Evolutionary conservation across 2,888 invertebrate genomes (phyloP).

Genomic region (Andrena bucephala): DNA sequence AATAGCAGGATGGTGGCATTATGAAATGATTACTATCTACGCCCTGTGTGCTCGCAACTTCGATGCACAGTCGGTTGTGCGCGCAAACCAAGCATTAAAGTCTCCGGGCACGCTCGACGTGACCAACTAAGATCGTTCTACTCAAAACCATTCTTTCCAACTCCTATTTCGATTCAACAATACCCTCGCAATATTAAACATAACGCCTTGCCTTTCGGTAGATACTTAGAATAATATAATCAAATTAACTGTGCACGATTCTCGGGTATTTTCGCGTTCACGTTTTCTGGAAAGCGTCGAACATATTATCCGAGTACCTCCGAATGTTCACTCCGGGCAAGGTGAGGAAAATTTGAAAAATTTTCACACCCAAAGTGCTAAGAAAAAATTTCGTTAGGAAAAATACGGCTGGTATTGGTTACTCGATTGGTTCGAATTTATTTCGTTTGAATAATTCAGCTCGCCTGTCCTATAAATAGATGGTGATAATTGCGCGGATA

Average conservation of each 20-base stretch:
- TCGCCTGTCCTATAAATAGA: too few relatives aligned
- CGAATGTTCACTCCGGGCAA: too few relatives aligned
- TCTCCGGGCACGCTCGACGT: slow-evolving; percentile 48
- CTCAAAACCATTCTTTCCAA: slow-evolving; percentile 40
- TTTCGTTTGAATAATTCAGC: too few relatives aligned
- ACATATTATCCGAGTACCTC: too few relatives aligned
- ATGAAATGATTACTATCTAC: slow-evolving; percentile 48
- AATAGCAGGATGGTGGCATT: slow-evolving; percentile 41
- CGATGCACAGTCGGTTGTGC: background rate
- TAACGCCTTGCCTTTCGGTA: background rate
- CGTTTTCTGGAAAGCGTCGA: too few relatives aligned
- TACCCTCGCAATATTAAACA: background rate
- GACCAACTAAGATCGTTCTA: background rate
- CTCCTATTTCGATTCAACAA: background rate
- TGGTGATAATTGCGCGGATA: too few relatives aligned
- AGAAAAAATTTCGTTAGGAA: too few relatives aligned
- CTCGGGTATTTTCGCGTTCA: too few relatives aligned
- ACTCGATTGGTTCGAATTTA: too few relatives aligned
- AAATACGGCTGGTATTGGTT: too few relatives aligned
- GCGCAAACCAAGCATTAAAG: slow-evolving; percentile 64
- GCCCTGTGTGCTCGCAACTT: slow-evolving; percentile 25
- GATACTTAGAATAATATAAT: background rate
- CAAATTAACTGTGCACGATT: background rate
- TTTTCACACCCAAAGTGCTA: too few relatives aligned
- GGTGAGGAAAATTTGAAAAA: too few relatives aligned